Evolutionary conservation across 2,113 vertebrate genomes (phyloP).

Genomic region (Passer domesticus): DNA sequence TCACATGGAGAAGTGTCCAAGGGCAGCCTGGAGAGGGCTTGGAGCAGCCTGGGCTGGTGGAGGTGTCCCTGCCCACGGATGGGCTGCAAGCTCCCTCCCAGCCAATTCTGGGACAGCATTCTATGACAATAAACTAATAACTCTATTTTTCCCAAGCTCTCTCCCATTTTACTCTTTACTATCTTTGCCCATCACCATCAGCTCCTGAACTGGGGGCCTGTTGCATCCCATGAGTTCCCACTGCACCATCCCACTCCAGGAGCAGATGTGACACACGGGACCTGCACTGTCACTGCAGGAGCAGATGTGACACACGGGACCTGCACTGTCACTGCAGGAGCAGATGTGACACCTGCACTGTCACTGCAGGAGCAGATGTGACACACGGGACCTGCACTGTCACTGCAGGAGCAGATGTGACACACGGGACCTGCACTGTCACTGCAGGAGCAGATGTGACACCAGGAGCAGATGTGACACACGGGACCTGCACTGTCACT

Average conservation of each 20-base stretch:
- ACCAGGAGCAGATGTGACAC: neutral
- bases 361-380: neutral
- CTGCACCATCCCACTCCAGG: neutral
- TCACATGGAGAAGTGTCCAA: neutral
- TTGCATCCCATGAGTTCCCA: neutral
- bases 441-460: too few relatives aligned
- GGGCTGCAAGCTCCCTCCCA: neutral
- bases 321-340: too few relatives aligned
- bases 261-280: neutral
- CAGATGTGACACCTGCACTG: too few relatives aligned
- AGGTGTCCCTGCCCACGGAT: neutral
- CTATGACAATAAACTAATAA: neutral
- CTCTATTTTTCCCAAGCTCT: neutral
- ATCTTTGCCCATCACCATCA: neutral
- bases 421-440: too few relatives aligned
- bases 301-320: too few relatives aligned
- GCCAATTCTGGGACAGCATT: neutral
- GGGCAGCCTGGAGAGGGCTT: neutral
- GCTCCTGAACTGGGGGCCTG: neutral
- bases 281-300: neutral
- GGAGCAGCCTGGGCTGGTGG: neutral
- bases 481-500: neutral
- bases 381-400: neutral
- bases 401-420: neutral
- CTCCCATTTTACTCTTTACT: neutral